Percentiles rank a stretch among this genome's conserved stretches.
Evolutionary conservation across 1,140 invertebrate species (phyloP).

Genomic region (Ostrea edulis): DNA sequence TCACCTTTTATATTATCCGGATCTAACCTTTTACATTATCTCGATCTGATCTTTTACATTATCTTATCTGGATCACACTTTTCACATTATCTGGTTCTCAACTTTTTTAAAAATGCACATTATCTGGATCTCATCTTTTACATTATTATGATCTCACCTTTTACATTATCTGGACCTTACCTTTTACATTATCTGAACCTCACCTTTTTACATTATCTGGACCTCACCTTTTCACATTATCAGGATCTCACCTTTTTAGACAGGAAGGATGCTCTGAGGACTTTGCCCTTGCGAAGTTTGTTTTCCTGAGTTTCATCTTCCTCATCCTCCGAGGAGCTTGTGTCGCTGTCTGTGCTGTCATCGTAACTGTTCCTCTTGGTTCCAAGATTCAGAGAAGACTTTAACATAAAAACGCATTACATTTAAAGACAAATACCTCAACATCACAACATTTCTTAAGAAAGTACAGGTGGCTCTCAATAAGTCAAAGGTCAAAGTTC

Average conservation of each 20-base stretch:
- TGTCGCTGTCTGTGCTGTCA: slow-evolving; percentile 73
- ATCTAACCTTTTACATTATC: too few species aligned
- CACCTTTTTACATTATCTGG: too few species aligned
- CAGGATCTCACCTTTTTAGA: slow-evolving; percentile 64
- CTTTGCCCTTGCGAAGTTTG: slow-evolving; percentile 66
- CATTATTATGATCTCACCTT: too few species aligned
- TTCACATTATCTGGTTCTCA: too few species aligned
- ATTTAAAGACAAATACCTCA: neutral
- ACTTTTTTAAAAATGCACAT: too few species aligned
- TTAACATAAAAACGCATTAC: slow-evolving; percentile 37
- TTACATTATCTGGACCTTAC: too few species aligned
- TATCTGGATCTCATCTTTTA: too few species aligned
- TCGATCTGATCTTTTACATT: too few species aligned
- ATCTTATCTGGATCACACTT: too few species aligned
- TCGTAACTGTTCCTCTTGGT: slow-evolving; percentile 72
- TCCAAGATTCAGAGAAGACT: slow-evolving; percentile 71
- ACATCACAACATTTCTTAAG: neutral
- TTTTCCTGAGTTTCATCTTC: slow-evolving; percentile 56
- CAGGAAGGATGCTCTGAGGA: slow-evolving; percentile 66
- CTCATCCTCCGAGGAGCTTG: slow-evolving; percentile 71
- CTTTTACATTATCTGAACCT: too few species aligned
- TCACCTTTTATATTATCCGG: too few species aligned
- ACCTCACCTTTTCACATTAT: slow-evolving; percentile 56
- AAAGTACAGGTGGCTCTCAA: neutral
- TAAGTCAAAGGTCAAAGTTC: too few species aligned